These are phyloP conservation scores for Amorpha juglandis DNA, from an alignment of 2,888 invertebrate genomes.

Conservation along the genomic window DNA sequence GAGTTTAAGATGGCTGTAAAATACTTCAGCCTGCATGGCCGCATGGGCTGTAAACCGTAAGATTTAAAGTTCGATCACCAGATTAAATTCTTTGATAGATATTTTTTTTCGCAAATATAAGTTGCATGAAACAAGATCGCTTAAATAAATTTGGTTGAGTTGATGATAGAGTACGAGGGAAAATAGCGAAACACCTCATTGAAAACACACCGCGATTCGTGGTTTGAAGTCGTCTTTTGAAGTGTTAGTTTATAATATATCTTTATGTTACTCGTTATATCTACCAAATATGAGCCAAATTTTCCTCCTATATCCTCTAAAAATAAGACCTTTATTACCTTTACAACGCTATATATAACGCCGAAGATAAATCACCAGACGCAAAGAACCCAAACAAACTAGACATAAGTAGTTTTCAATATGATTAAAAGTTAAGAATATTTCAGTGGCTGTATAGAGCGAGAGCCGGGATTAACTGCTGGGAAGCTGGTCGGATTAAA, in stretches of 20 bases:
- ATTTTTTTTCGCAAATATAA: neutral
- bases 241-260: too few species aligned
- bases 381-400: conserved; percentile 1
- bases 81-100: neutral
- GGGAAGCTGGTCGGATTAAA: conserved; percentile 39
- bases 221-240: too few species aligned
- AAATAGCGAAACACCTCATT: too few species aligned
- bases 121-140: too few species aligned
- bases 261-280: too few species aligned
- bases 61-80: neutral
- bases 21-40: neutral
- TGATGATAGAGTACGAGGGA: too few species aligned
- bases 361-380: neutral
- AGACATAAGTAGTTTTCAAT: conserved; percentile 25
- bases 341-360: too few species aligned
- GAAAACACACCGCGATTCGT: too few species aligned
- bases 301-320: too few species aligned
- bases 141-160: too few species aligned
- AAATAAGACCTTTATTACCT: too few species aligned
- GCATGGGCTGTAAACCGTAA: neutral
- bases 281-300: too few species aligned
- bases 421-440: conserved; percentile 30
- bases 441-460: conserved; percentile 32
- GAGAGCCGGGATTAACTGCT: conserved; percentile 35
- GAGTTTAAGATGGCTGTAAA: conserved; percentile 1